Evolutionary conservation across 2,113 vertebrate genomes (phyloP), one percentile per base, ranked within the genome.

Genomic region (Saccopteryx bilineata): DNA sequence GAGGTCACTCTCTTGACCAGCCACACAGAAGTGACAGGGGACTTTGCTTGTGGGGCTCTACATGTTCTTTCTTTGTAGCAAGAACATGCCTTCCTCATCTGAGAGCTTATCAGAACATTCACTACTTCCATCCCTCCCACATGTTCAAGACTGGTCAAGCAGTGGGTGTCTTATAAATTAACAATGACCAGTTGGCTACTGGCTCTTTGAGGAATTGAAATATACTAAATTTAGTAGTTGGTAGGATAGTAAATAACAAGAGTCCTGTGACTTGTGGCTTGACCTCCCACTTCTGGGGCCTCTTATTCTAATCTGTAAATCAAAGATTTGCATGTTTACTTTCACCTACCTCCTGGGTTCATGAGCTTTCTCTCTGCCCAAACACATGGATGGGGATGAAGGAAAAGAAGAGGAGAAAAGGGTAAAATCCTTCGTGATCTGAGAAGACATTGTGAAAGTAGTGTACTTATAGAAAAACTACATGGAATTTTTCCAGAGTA

Each of bases 401-500:
- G 28, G 63, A 61, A 75, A 71, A 72, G 7, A 74, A 15, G 58
- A 14, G 39, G 5, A 85, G 21, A 15, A 39, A 24, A 72, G 9
- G 14, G 58, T 39, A 31, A 61, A 93, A 65, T 58, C 50, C 39
- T 87, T 23, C 33, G 61, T 87, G 75, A 94, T 56, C 72, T 85
- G 90, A 93, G 83, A 89, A 90, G 82, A 85, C 54, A 66, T 56
- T 56, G 14, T 72, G 52, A 79, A 95, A 93, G n/a, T 60, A 85
- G n/a, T 9, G 7, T 46, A 18, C 66, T 87, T 93, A 39, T 10
- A 81, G 84, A 96, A 94, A 74, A 95, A 72, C 58, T 74, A 60
- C 71, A 83, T 61, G 65, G 93, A 94, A 89, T 31, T 82, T 95
- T 94, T 92, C 66, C 28, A 96, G 84, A 85, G 54, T 87, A 94